Conservation (phyloP, 2,113 vertebrate species). For the Malurus alboscapulatus region DNA sequence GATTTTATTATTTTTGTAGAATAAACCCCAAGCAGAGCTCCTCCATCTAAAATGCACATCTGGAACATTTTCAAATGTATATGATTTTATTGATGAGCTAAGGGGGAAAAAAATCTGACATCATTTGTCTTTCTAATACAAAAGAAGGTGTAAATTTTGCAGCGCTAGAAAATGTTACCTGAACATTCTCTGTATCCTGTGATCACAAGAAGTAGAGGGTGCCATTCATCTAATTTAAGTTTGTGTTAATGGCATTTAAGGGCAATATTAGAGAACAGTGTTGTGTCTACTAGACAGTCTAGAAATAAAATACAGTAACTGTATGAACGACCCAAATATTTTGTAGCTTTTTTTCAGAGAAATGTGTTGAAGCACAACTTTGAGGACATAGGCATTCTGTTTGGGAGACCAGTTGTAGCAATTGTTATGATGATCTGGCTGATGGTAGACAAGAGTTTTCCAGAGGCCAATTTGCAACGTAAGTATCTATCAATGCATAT, state of each 20-base stretch:
- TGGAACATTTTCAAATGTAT: not conserved
- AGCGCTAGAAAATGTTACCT: not conserved
- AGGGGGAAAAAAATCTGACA: not conserved
- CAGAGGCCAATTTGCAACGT: not conserved
- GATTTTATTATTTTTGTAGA: not conserved
- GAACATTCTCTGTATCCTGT: not conserved
- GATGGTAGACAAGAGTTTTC: not conserved
- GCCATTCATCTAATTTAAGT: not conserved
- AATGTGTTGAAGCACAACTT: not conserved
- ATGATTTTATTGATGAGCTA: not conserved
- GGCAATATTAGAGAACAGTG: not conserved
- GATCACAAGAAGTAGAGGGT: not conserved
- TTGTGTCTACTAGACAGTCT: not conserved
- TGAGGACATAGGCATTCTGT: accelerated
- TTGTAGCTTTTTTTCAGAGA: not conserved
- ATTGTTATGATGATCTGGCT: not conserved
- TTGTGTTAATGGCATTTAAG: not conserved
- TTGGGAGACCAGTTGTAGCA: not conserved
- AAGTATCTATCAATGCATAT: not conserved
- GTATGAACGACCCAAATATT: not conserved
- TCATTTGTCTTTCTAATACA: not conserved
- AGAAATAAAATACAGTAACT: not conserved
- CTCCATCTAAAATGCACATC: not conserved
- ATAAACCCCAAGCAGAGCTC: not conserved
- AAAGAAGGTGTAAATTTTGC: not conserved